A percentile compares a stretch with the other conserved stretches of the same genome.
Evolutionary conservation across 2,113 vertebrate genomes (phyloP).

Genomic region (Gasterosteus nipponicus): DNA sequence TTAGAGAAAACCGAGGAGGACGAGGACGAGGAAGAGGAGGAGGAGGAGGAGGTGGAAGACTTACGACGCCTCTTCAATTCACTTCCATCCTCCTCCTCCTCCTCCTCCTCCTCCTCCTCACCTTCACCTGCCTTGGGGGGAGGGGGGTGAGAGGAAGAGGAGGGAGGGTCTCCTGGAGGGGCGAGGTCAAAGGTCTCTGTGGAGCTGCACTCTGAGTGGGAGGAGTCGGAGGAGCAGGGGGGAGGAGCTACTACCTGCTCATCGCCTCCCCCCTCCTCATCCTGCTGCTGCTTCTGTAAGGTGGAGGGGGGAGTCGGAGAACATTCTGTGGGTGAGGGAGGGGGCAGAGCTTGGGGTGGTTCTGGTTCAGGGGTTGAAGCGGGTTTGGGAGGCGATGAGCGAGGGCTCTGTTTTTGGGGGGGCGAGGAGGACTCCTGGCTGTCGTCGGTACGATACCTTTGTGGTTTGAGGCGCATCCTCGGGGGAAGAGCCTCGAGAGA

Average conservation of each 20-base stretch:
- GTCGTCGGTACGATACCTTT: conserved; percentile 97
- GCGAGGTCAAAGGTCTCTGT: conserved; percentile 92
- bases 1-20: conserved; percentile 89
- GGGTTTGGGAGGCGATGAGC: conserved; percentile 57
- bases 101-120: conserved; percentile 30
- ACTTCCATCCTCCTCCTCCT: conserved; percentile 46
- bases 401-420: conserved; percentile 32
- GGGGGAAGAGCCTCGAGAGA: conserved; percentile 83
- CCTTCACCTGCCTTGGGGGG: conserved; percentile 36
- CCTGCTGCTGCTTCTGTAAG: conserved; percentile 72
- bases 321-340: background rate
- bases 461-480: conserved; percentile 95
- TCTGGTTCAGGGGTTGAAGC: conserved; percentile 19
- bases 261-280: conserved; percentile 65
- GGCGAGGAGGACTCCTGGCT: conserved; percentile 55
- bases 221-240: conserved; percentile 80
- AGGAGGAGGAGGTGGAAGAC: conserved; percentile 66
- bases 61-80: conserved; percentile 62
- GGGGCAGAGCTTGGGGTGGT: background rate
- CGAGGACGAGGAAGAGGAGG: conserved; percentile 63
- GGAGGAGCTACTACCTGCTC: conserved; percentile 76
- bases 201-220: conserved; percentile 90
- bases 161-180: conserved; percentile 87
- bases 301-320: conserved; percentile 36
- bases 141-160: conserved; percentile 79